Evolutionary conservation across 2,888 invertebrate genomes (phyloP), one percentile per base, ranked within the genome.

Genomic region (Drosophila mayaguana): DNA sequence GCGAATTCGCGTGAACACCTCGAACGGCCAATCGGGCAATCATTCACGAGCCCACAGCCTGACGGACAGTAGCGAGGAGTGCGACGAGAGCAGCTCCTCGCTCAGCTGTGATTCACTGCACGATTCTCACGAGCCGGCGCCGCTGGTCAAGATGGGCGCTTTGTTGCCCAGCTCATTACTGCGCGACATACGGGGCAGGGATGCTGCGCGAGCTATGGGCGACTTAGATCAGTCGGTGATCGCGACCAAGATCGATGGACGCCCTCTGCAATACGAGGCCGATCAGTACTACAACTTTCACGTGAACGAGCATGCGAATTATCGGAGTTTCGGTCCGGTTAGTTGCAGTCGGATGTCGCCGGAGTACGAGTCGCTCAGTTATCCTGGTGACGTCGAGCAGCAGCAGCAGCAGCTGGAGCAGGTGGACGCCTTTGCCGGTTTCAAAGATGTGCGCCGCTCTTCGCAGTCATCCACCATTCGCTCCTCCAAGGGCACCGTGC

Each of bases 401-500:
- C 61, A 48, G 22, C 22, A 46, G 18, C 40, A 42, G 6, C 38
- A 40, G 20, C 22, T 34, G 32, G 40, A 57, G 0, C 45, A 55
- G 51, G 70, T 96, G 81, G 96, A 96, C 91, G 95, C 95, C 80
- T 97, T 97, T 91, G 97, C 96, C 12, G 97, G 97, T 12, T 95
- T 95, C 80, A 96, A 95, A 94, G 96, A 97, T 93, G 94, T 95
- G 78, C 94, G 95, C 72, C 94, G 80, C 48, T 91, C 92, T 51
- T 94, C 94, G 45, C 95, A 96, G 45, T 94, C 81, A 46, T 95
- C 96, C 67, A 97, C 97, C 66, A 98, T 98, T 90, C 95, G 96
- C 79, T 98, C 98, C 93, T 96, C 97, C 66, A 97, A 97, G 92
- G 98, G 98, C 61, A 98, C 98, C n/a, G 97, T 98, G 83, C 95